Base-by-base conservation (phyloP, 2,797 vertebrate species). In the Ceyx erithaca region DNA sequence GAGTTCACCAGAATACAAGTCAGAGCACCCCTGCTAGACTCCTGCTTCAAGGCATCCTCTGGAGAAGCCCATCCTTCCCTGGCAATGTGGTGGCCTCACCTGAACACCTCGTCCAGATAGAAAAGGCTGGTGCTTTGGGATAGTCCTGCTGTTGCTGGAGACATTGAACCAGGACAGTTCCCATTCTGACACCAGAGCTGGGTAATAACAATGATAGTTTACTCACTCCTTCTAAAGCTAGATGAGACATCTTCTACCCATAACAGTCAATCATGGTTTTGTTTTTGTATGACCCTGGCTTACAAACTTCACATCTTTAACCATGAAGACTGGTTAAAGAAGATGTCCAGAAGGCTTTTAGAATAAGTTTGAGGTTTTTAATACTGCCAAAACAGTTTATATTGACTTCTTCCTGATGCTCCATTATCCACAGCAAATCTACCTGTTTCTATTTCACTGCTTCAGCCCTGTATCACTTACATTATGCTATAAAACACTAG, bases 181-280 rank as follows among this genome's bases (percentile, higher is more conserved):
- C 35, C 0, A 0, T 59, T 89, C n/a, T 41, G 57, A 57, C 52
- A 20, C 30, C 45, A 64, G 21, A 81, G 33, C 21, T 35, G 15
- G 14, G 9, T n/a, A 37, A n/a, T 31, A 59, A 37, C 14, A 33
- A 46, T 0, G 0, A 33, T 40, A 13, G 10, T 3, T 88, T 10
- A 2, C 15, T 80, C 33, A 6, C 6, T 81, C 23, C 14, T 49
- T 8, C 18, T 58, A 13, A 61, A 75, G 35, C 59, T 64, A 75
- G 58, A 45, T 8, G 40, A 89, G 41, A 49, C 4, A 21, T 68
- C 35, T 45, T 84, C 55, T 70, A 76, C 19, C 15, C 28, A 23
- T 25, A 37, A 57, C 5, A 73, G 37, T 41, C 7, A 20, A 26
- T 52, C 26, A 57, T 2, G 2, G 30, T 23, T 89, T 70, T 51